Percentiles rank a stretch among this genome's conserved stretches.
Conservation (phyloP, 2,797 vertebrate species). For the Ceryle rudis region DNA sequence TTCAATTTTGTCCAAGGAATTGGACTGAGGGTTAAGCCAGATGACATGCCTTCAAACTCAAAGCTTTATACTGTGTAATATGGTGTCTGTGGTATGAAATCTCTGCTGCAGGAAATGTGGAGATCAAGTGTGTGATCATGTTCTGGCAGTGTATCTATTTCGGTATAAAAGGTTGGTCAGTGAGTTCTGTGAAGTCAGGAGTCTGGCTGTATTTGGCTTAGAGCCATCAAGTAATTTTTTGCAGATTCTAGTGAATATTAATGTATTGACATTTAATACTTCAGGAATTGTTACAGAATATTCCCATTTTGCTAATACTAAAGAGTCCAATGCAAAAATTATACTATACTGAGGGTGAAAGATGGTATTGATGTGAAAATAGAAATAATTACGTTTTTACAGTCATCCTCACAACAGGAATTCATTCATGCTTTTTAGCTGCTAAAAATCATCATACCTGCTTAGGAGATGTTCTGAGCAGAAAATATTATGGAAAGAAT, state of each 20-base stretch:
- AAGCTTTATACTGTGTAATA: background rate
- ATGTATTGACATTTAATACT: background rate
- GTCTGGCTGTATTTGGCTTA: background rate
- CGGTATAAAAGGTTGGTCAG: background rate
- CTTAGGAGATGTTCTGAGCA: background rate
- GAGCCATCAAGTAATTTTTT: background rate
- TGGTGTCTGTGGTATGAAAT: background rate
- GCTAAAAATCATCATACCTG: background rate
- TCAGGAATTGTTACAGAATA: background rate
- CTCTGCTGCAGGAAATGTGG: background rate
- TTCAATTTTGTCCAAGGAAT: background rate
- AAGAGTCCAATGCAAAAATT: background rate
- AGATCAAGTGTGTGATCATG: background rate
- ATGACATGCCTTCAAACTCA: background rate
- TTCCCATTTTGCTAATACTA: background rate
- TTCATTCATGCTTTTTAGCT: background rate
- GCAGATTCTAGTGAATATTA: background rate
- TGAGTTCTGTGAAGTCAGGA: background rate
- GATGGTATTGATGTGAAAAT: background rate
- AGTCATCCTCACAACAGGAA: background rate
- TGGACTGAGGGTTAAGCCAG: background rate
- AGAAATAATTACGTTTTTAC: background rate
- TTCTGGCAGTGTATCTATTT: background rate
- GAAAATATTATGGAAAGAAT: background rate
- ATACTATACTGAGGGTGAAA: background rate